These are phyloP conservation scores for Papilio demoleus DNA, from an alignment of 2,888 invertebrate species.

Conservation along the genomic window DNA sequence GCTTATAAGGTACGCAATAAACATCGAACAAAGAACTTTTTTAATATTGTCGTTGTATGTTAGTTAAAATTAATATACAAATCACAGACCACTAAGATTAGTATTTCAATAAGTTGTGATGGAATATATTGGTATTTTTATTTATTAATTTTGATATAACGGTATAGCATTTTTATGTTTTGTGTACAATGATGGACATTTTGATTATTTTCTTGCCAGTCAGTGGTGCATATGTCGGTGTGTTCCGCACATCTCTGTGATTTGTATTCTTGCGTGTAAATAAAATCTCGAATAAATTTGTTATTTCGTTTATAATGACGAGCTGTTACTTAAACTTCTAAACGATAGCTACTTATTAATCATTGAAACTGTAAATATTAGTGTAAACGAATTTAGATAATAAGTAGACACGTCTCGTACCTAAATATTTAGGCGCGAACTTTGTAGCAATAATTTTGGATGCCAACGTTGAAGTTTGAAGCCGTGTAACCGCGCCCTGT, in stretches of 20 bases:
- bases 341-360: conserved; percentile 69
- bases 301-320: conserved; percentile 78
- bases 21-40: conserved; percentile 39
- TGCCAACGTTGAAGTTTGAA: conserved; percentile 76
- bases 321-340: conserved; percentile 64
- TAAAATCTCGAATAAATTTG: conserved; percentile 78
- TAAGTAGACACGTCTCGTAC: conserved; percentile 81
- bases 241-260: conserved; percentile 71
- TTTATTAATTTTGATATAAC: conserved; percentile 44
- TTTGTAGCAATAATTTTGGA: conserved; percentile 79
- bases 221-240: conserved; percentile 43
- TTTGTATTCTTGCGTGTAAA: conserved; percentile 80
- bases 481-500: conserved; percentile 68
- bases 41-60: conserved; percentile 36
- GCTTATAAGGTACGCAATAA: conserved; percentile 21
- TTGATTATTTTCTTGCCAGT: conserved; percentile 64
- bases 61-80: conserved; percentile 47
- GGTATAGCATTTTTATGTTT: conserved; percentile 1
- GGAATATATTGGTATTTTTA: conserved; percentile 33
- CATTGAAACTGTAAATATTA: conserved; percentile 79
- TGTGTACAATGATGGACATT: conserved; percentile 10
- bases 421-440: conserved; percentile 73
- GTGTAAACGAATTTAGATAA: conserved; percentile 61
- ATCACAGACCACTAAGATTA: conserved; percentile 42
- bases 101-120: conserved; percentile 25